Percentiles rank a stretch among this genome's conserved stretches.
phyloP scores from a whole-genome alignment of 2,888 invertebrate species.

The Ennomos fuscantarius region DNA sequence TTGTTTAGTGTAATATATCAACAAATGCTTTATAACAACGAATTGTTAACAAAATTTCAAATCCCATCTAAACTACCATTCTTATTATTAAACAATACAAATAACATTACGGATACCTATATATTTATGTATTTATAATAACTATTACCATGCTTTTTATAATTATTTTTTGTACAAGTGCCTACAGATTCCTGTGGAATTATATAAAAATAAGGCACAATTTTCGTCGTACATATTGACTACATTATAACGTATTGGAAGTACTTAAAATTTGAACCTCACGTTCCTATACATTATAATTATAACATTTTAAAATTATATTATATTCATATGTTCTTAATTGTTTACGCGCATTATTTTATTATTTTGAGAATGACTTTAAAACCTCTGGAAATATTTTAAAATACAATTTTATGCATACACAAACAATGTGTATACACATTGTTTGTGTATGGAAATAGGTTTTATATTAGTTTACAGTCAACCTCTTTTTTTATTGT shows the following conservation, averaged over 20 bases:
- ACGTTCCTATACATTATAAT: neutral
- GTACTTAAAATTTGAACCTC: slow-evolving; percentile 1
- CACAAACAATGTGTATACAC: too few species aligned
- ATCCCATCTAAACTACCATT: slow-evolving; percentile 5
- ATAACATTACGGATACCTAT: slow-evolving; percentile 1
- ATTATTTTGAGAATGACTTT: neutral
- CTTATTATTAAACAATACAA: neutral
- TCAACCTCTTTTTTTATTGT: too few species aligned
- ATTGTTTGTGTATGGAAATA: too few species aligned
- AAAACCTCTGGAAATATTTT: too few species aligned
- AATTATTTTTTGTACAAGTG: slow-evolving; percentile 32
- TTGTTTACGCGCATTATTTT: neutral
- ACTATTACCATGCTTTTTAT: slow-evolving; percentile 25
- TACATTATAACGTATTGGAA: slow-evolving; percentile 23
- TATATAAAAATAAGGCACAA: slow-evolving; percentile 30
- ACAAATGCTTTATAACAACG: slow-evolving; percentile 35
- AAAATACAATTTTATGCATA: too few species aligned
- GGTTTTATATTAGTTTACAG: too few species aligned
- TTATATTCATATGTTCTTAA: neutral
- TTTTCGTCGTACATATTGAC: slow-evolving; percentile 28
- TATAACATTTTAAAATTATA: slow-evolving; percentile 5
- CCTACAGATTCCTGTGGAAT: slow-evolving; percentile 26
- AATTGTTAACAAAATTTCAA: slow-evolving; percentile 13
- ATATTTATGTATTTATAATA: slow-evolving; percentile 13
- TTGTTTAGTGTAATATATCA: slow-evolving; percentile 30